Percentiles rank a stretch among this genome's conserved stretches.
These are phyloP conservation scores for Cliona cf. orientalis DNA, from an alignment of 37 sponge, comb jelly and placozoan genomes.

Conservation along the genomic window DNA sequence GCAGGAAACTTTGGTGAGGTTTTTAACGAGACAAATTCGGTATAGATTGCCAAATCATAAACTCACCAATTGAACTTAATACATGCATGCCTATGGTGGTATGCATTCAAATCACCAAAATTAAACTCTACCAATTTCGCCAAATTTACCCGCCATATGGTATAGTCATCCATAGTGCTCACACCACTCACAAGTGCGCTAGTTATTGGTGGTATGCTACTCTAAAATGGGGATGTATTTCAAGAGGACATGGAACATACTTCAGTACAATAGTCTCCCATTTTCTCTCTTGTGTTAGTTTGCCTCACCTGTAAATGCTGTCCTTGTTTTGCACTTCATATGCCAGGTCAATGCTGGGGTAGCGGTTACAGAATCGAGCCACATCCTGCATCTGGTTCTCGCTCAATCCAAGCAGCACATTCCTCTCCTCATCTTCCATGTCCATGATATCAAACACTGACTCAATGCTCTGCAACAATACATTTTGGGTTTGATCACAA, in stretches of 20 bases:
- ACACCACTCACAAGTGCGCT: neutral
- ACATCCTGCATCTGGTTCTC: constrained; percentile 97
- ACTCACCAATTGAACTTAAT: too few relatives aligned
- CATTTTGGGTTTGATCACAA: neutral
- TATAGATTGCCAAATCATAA: too few relatives aligned
- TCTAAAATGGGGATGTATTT: too few relatives aligned
- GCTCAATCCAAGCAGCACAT: constrained; percentile 72
- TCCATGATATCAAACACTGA: constrained; percentile 98
- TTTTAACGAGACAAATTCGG: too few relatives aligned
- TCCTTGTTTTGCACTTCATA: constrained; percentile 84
- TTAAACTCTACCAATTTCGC: neutral
- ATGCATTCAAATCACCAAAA: too few relatives aligned
- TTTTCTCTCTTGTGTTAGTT: neutral
- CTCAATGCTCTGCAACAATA: constrained; percentile 69
- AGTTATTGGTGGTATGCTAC: neutral
- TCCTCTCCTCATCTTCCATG: constrained; percentile 93
- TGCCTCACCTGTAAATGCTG: constrained; percentile 64
- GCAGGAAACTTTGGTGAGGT: too few relatives aligned
- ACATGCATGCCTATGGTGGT: too few relatives aligned
- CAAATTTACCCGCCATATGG: too few relatives aligned
- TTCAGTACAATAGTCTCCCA: neutral
- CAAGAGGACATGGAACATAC: neutral
- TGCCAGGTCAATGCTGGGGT: constrained; percentile 95
- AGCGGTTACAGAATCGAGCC: constrained; percentile 96
- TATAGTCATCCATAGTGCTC: too few relatives aligned